Evolutionary conservation across 2,888 invertebrate genomes (phyloP).

Genomic region (Cistogaster globosa): DNA sequence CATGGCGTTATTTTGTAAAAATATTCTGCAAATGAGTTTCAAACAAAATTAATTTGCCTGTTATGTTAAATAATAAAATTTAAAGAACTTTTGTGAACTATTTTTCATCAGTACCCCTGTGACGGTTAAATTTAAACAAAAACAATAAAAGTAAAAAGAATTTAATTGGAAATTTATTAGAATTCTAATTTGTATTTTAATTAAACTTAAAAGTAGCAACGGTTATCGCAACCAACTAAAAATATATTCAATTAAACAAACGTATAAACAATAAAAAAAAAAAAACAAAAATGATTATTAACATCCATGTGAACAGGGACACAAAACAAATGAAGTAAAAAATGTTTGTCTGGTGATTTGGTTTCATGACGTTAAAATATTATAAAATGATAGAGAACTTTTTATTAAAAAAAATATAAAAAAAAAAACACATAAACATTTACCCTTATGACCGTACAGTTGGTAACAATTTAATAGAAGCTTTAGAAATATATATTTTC

Average conservation of each 20-base stretch:
- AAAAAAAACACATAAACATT: no score
- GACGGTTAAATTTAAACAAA: slow-evolving; percentile 6
- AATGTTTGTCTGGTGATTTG: slow-evolving; percentile 32
- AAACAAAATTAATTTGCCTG: no score
- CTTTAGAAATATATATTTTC: not conserved
- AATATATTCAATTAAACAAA: not conserved
- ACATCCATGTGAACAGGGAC: slow-evolving; percentile 34
- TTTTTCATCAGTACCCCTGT: not conserved
- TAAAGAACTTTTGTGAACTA: no score
- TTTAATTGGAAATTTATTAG: slow-evolving; percentile 69
- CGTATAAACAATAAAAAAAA: slow-evolving; percentile 4
- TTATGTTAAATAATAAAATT: no score
- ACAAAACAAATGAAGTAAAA: slow-evolving; percentile 29
- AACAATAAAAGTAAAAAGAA: slow-evolving; percentile 31
- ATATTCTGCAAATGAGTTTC: no score
- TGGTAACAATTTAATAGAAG: not conserved
- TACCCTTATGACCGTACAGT: not conserved
- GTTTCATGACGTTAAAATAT: slow-evolving; percentile 37
- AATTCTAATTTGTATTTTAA: slow-evolving; percentile 68
- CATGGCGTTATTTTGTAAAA: no score
- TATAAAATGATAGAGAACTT: slow-evolving; percentile 33
- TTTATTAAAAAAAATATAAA: no score
- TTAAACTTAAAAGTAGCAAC: slow-evolving; percentile 53
- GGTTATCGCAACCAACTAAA: slow-evolving; percentile 50
- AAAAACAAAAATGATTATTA: slow-evolving; percentile 39